Evolutionary conservation across 2,888 invertebrate genomes (phyloP).

Genomic region (Endotricha flammealis): DNA sequence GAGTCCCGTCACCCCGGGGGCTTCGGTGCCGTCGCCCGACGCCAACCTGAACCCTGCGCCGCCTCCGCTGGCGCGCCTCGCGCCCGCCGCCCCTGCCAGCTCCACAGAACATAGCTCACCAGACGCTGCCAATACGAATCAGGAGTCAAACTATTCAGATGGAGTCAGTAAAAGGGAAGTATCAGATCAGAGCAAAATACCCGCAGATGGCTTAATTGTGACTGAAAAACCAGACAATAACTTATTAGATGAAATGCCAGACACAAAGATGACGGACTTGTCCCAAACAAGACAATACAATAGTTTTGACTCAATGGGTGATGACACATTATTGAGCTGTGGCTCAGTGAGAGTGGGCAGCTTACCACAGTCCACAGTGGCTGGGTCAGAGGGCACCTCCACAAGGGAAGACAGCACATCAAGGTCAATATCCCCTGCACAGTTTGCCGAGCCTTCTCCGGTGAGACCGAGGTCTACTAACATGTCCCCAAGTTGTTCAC

Average conservation of each 20-base stretch:
- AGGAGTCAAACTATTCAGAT: conserved; percentile 58
- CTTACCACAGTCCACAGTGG: conserved; percentile 57
- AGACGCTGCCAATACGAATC: conserved; percentile 51
- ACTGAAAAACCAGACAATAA: conserved; percentile 70
- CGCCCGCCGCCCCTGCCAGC: conserved; percentile 40
- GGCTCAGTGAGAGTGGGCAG: conserved; percentile 63
- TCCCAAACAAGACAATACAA: conserved; percentile 70
- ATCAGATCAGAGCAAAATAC: conserved; percentile 56
- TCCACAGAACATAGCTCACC: conserved; percentile 51
- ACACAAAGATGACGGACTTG: conserved; percentile 73
- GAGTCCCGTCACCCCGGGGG: conserved; percentile 66
- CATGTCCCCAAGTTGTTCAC: conserved; percentile 68
- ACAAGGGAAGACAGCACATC: conserved; percentile 65
- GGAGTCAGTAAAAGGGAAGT: conserved; percentile 54
- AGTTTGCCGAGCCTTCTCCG: conserved; percentile 68
- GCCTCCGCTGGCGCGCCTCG: conserved; percentile 38
- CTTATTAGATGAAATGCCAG: conserved; percentile 71
- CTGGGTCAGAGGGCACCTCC: conserved; percentile 52
- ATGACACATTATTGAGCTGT: conserved; percentile 65
- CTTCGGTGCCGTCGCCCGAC: conserved; percentile 52
- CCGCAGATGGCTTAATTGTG: conserved; percentile 67
- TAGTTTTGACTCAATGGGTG: conserved; percentile 72
- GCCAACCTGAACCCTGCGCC: conserved; percentile 26
- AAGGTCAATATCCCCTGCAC: conserved; percentile 65
- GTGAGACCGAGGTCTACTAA: conserved; percentile 51